Evolutionary conservation across 2,797 vertebrate species (phyloP).

Genomic region (Cheirogaleus major): DNA sequence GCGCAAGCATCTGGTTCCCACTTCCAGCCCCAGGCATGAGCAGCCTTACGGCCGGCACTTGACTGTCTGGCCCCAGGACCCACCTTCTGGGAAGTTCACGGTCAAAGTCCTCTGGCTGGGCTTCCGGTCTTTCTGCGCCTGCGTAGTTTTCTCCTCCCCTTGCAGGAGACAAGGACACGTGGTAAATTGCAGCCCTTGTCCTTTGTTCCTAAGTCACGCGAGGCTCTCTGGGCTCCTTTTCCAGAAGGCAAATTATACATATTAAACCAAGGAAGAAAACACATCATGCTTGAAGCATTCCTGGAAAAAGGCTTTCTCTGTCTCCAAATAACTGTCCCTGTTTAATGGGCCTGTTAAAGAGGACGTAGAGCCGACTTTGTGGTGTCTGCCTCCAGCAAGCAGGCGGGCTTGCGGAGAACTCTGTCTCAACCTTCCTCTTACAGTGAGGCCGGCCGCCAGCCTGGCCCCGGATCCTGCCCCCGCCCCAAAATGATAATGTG

Average conservation of each 20-base stretch:
- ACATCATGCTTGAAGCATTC: not conserved
- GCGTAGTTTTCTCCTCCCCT: not conserved
- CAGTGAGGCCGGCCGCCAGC: not conserved
- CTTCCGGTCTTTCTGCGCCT: not conserved
- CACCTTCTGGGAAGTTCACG: not conserved
- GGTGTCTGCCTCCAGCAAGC: not conserved
- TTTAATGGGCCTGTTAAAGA: not conserved
- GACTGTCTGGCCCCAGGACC: not conserved
- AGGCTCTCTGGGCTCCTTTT: not conserved
- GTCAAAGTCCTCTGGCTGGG: not conserved
- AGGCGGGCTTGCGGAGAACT: not conserved
- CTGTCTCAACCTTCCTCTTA: not conserved
- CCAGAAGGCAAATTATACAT: slow-evolving; percentile 31
- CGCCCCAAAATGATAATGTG: not conserved
- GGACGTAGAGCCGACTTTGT: not conserved
- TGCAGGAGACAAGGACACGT: not conserved
- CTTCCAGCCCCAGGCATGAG: not conserved
- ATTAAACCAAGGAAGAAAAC: not conserved
- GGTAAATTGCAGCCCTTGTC: not conserved
- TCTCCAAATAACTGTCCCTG: not conserved
- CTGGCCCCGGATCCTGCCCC: no score
- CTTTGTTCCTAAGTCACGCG: not conserved
- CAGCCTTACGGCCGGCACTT: not conserved
- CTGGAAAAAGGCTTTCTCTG: slow-evolving; percentile 55
- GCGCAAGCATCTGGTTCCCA: not conserved